Evolutionary conservation across 1,140 invertebrate species (phyloP).

Genomic region (Drosophila baimaii): DNA sequence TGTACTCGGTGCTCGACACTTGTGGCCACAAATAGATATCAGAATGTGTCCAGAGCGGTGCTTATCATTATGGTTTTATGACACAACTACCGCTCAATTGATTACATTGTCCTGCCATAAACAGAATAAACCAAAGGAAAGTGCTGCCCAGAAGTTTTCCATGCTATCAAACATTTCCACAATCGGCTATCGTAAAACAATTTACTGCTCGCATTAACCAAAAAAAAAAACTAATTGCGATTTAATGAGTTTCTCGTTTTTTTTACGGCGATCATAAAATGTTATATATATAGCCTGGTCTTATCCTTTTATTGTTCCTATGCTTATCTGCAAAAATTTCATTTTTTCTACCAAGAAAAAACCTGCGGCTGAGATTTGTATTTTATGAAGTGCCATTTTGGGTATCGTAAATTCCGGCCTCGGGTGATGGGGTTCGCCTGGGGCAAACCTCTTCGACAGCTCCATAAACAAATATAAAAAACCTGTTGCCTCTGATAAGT

Average conservation of each 20-base stretch:
- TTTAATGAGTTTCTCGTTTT: conserved; percentile 44
- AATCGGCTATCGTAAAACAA: conserved; percentile 17
- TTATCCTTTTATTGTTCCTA: conserved; percentile 24
- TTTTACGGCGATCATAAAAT: conserved; percentile 18
- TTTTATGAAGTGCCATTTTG: conserved; percentile 33
- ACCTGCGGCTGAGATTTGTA: conserved; percentile 31
- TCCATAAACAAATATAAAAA: background rate
- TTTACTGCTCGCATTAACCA: background rate
- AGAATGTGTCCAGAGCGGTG: background rate
- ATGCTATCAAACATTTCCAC: conserved; percentile 33
- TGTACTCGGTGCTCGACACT: background rate
- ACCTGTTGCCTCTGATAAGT: conserved; percentile 41
- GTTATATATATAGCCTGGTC: conserved; percentile 31
- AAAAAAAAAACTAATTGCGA: conserved; percentile 25
- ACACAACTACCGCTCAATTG: conserved; percentile 46
- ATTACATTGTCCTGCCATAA: conserved; percentile 15
- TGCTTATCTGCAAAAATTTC: conserved; percentile 22
- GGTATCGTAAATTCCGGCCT: conserved; percentile 30
- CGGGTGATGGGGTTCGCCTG: conserved; percentile 14
- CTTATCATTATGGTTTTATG: conserved; percentile 46
- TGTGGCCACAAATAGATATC: background rate
- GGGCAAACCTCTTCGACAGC: conserved; percentile 17
- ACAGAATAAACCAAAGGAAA: conserved; percentile 23
- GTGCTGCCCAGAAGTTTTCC: conserved; percentile 17
- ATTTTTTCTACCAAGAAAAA: conserved; percentile 18